phyloP scores from a whole-genome alignment of 1,140 invertebrate genomes.

The Ruditapes philippinarum region DNA sequence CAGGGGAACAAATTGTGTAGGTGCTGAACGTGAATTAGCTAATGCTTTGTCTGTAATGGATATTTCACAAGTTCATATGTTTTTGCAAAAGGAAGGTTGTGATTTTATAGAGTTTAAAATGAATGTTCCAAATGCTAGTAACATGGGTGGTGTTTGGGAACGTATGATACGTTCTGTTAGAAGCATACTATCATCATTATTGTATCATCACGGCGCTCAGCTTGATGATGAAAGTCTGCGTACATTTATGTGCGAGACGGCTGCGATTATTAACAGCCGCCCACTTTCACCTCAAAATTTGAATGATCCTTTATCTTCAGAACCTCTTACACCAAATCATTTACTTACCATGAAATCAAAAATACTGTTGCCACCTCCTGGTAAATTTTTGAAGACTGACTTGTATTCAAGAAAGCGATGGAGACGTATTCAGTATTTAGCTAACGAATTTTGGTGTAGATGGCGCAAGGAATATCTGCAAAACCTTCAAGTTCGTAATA shows the following conservation, averaged over 20 bases:
- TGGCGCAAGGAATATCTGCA: conserved; percentile 63
- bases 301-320: conserved; percentile 35
- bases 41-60: conserved; percentile 33
- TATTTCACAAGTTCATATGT: neutral
- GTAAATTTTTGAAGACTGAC: conserved; percentile 37
- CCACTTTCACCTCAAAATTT: too few relatives aligned
- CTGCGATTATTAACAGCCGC: conserved; percentile 54
- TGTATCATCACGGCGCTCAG: neutral
- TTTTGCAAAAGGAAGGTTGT: conserved; percentile 47
- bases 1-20: conserved; percentile 81
- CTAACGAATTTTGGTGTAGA: conserved; percentile 61
- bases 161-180: conserved; percentile 47
- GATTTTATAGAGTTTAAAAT: conserved; percentile 59
- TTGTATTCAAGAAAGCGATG: too few relatives aligned
- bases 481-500: conserved; percentile 47
- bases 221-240: conserved; percentile 48
- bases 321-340: conserved; percentile 6
- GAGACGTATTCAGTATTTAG: conserved; percentile 38
- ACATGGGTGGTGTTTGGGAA: conserved; percentile 64
- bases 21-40: conserved; percentile 64
- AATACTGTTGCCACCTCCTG: conserved; percentile 42
- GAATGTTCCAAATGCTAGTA: conserved; percentile 61
- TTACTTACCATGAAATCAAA: too few relatives aligned
- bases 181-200: conserved; percentile 29
- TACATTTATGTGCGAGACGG: conserved; percentile 53